Percentiles rank a stretch among this genome's conserved stretches.
Evolutionary conservation across 1,140 invertebrate species (phyloP).

Genomic region (Chionoecetes opilio): DNA sequence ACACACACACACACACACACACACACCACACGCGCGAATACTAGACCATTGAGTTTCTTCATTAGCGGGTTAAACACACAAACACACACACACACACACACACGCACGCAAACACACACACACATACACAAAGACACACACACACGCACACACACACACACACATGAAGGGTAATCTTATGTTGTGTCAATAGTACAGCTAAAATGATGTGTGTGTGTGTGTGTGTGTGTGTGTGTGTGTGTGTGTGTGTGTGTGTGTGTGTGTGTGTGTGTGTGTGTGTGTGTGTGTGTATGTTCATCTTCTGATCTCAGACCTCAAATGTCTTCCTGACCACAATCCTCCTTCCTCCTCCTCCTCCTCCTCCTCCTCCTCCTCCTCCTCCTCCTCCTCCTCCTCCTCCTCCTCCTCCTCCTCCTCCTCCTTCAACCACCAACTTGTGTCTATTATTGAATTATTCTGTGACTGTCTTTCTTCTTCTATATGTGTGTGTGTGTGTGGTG

Average conservation of each 20-base stretch:
- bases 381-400: slow-evolving; percentile 35
- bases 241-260: neutral
- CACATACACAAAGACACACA: neutral
- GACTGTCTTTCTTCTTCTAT: slow-evolving; percentile 4
- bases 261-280: neutral
- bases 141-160: neutral
- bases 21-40: neutral
- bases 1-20: neutral
- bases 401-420: neutral
- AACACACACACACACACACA: neutral
- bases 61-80: neutral
- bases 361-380: neutral
- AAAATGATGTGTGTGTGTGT: slow-evolving; percentile 22
- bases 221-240: slow-evolving; percentile 35
- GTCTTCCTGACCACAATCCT: neutral
- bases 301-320: neutral
- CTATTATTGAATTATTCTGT: slow-evolving; percentile 63
- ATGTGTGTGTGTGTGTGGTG: slow-evolving; percentile 8
- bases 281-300: neutral
- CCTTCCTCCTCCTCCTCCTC: neutral
- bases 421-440: neutral
- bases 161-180: neutral
- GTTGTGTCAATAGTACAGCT: neutral
- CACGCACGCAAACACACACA: slow-evolving; percentile 2
- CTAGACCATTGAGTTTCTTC: too few relatives aligned